These are phyloP conservation scores for Neocrepidodera transversa DNA, from an alignment of 2,888 invertebrate species.

Conservation along the genomic window DNA sequence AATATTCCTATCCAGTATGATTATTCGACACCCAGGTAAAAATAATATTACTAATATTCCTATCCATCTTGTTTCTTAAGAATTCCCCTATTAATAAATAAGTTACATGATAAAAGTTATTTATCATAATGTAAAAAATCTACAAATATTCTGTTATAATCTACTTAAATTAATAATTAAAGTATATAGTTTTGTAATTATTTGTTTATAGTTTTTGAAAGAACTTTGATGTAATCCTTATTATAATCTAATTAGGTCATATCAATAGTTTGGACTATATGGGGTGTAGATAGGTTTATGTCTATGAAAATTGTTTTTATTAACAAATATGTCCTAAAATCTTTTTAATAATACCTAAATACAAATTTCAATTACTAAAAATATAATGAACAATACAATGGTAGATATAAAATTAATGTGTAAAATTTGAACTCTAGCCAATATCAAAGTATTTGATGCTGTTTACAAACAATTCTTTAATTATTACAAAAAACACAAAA, in stretches of 20 bases:
- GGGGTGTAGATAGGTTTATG: slow-evolving; percentile 6
- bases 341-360: background rate
- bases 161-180: background rate
- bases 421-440: too few relatives aligned
- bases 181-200: background rate
- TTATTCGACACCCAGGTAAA: slow-evolving; percentile 57
- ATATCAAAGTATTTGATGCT: too few relatives aligned
- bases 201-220: background rate
- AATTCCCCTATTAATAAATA: background rate
- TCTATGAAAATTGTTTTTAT: background rate
- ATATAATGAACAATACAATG: too few relatives aligned
- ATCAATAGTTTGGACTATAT: slow-evolving; percentile 15
- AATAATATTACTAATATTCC: slow-evolving; percentile 1
- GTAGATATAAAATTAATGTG: too few relatives aligned
- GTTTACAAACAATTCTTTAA: too few relatives aligned
- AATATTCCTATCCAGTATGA: slow-evolving; percentile 46
- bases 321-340: background rate
- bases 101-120: background rate
- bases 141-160: background rate
- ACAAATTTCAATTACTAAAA: background rate
- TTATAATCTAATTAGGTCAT: slow-evolving; percentile 14
- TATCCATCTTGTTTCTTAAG: background rate
- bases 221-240: background rate
- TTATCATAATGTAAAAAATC: background rate
- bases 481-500: background rate